Percentiles rank a stretch among this genome's conserved stretches.
Evolutionary conservation across 2,888 invertebrate genomes (phyloP).

Genomic region (Endotricha flammealis): DNA sequence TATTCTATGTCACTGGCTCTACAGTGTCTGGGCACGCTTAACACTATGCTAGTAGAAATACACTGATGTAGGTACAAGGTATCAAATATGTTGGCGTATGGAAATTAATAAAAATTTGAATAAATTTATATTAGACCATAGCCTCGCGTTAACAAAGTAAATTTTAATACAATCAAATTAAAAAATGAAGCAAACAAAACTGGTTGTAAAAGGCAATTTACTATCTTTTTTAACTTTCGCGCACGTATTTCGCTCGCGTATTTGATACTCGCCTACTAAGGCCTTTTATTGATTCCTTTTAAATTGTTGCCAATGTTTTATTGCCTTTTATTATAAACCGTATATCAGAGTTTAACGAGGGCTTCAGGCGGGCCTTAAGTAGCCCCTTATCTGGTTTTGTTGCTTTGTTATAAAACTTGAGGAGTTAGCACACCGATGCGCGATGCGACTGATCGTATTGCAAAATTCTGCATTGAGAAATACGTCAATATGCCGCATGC

Average conservation of each 20-base stretch:
- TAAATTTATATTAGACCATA: no score
- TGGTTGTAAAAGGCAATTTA: conserved; percentile 65
- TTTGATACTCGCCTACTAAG: conserved; percentile 61
- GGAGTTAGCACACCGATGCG: no score
- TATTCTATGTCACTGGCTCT: no score
- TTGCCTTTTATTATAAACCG: conserved; percentile 70
- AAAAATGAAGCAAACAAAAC: conserved; percentile 51
- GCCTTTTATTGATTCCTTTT: conserved; percentile 69
- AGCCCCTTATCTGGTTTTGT: conserved; percentile 65
- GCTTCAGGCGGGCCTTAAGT: conserved; percentile 52
- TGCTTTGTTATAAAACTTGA: conserved; percentile 66
- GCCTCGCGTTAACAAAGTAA: conserved; percentile 35
- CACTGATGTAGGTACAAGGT: no score
- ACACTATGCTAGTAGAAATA: no score
- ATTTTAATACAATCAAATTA: conserved; percentile 45
- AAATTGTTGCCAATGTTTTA: conserved; percentile 75
- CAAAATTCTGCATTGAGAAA: no score
- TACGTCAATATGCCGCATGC: no score
- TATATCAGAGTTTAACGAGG: conserved; percentile 75
- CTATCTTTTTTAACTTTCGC: conserved; percentile 55
- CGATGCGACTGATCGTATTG: no score
- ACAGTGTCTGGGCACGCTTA: no score
- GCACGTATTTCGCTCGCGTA: conserved; percentile 49
- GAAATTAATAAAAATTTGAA: no score
- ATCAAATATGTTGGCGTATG: no score